Evolutionary conservation across 2,113 vertebrate species (phyloP).

Genomic region (Piaya cayana): DNA sequence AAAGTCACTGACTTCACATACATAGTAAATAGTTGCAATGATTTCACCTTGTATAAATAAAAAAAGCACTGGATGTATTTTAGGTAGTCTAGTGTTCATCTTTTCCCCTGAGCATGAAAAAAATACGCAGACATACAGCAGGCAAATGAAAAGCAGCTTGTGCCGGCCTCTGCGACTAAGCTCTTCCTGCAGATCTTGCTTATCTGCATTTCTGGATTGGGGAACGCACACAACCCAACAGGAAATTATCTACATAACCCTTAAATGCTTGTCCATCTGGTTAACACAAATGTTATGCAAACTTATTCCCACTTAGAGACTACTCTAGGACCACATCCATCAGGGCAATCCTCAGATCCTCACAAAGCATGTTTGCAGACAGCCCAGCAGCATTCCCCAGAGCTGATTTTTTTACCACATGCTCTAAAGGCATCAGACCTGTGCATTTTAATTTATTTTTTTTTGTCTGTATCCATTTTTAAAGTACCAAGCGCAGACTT

Average conservation of each 20-base stretch:
- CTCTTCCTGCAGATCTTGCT: not conserved
- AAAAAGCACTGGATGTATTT: not conserved
- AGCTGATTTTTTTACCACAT: not conserved
- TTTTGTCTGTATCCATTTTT: fast-evolving
- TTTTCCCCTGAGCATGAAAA: not conserved
- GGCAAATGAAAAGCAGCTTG: not conserved
- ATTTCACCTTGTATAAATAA: not conserved
- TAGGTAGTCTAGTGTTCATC: not conserved
- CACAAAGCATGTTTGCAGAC: not conserved
- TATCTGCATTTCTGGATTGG: not conserved
- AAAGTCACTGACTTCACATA: not conserved
- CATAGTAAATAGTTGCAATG: not conserved
- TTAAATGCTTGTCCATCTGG: not conserved
- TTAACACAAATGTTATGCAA: not conserved
- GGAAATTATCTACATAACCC: not conserved
- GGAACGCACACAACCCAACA: not conserved
- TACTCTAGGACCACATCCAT: not conserved
- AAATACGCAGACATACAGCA: fast-evolving
- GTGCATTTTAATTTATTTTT: not conserved
- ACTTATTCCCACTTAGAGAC: not conserved
- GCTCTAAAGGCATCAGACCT: not conserved
- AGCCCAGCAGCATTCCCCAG: not conserved
- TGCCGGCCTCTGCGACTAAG: not conserved
- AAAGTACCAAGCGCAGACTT: not conserved
- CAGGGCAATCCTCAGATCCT: fast-evolving